A percentile compares a stretch with the other conserved stretches of the same genome.
Evolutionary conservation across 1,140 invertebrate genomes (phyloP).

Genomic region (Sarcophaga peregrina): DNA sequence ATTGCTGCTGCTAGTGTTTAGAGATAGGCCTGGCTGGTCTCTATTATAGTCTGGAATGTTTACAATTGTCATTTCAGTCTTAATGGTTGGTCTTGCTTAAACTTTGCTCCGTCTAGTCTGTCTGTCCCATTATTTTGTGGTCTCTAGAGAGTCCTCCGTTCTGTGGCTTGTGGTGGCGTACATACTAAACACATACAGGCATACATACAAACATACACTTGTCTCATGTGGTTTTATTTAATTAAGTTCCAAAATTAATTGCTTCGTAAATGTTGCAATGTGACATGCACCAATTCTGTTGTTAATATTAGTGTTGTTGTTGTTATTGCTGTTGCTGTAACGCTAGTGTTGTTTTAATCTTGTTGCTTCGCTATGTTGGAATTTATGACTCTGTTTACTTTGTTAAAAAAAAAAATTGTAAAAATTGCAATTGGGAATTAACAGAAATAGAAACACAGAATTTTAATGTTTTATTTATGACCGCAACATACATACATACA

Average conservation of each 20-base stretch:
- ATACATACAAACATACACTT: constrained; percentile 16
- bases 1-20: background rate
- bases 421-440: background rate
- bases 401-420: background rate
- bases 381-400: constrained; percentile 5
- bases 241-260: constrained; percentile 48
- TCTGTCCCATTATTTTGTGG: constrained; percentile 2
- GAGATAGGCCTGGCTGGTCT: background rate
- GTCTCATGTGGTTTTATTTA: constrained; percentile 45
- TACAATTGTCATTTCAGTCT: constrained; percentile 19
- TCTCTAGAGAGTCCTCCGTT: constrained; percentile 38
- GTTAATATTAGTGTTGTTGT: background rate
- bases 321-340: background rate
- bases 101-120: constrained; percentile 3
- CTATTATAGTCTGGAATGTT: background rate
- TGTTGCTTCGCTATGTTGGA: background rate
- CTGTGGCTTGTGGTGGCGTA: background rate
- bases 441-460: background rate
- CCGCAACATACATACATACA: background rate
- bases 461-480: constrained; percentile 9
- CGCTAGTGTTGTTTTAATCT: background rate
- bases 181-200: no score
- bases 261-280: constrained; percentile 41
- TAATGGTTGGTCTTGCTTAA: constrained; percentile 19
- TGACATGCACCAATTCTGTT: constrained; percentile 25